Evolutionary conservation across 2,888 invertebrate genomes (phyloP).

Genomic region (Drosophila rubida): DNA sequence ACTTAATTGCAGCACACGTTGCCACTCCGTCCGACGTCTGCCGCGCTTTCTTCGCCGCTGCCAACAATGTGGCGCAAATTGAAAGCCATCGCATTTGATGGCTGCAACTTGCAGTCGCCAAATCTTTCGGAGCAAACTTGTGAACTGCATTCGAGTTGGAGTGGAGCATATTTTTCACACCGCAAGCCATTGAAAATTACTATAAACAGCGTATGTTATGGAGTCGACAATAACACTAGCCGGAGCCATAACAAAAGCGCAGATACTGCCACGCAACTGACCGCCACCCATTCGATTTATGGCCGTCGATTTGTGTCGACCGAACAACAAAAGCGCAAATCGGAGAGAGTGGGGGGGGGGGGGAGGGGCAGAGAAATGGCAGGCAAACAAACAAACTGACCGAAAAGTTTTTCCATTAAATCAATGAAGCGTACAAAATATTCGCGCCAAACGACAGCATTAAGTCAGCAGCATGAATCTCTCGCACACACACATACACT

Average conservation of each 20-base stretch:
- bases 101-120: not conserved
- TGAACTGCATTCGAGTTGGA: no score
- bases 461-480: conserved; percentile 36
- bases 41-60: no score
- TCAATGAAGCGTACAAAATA: conserved; percentile 78
- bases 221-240: conserved; percentile 27
- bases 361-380: conserved; percentile 4
- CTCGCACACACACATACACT: no score
- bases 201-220: conserved; percentile 60
- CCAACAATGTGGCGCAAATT: conserved; percentile 20
- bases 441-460: conserved; percentile 66
- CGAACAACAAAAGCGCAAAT: conserved; percentile 4
- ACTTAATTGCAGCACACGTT: conserved; percentile 59
- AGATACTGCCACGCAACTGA: conserved; percentile 37
- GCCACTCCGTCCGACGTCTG: no score
- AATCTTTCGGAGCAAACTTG: no score
- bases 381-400: conserved; percentile 44
- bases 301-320: conserved; percentile 53
- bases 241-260: not conserved
- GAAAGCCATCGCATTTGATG: conserved; percentile 19
- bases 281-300: conserved; percentile 66
- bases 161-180: conserved; percentile 65
- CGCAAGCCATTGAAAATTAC: conserved; percentile 69
- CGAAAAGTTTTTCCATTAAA: conserved; percentile 80
- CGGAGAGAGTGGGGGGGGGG: not conserved